Conservation (phyloP, 2,113 vertebrate genomes). For the Chloropsis hardwickii region DNA sequence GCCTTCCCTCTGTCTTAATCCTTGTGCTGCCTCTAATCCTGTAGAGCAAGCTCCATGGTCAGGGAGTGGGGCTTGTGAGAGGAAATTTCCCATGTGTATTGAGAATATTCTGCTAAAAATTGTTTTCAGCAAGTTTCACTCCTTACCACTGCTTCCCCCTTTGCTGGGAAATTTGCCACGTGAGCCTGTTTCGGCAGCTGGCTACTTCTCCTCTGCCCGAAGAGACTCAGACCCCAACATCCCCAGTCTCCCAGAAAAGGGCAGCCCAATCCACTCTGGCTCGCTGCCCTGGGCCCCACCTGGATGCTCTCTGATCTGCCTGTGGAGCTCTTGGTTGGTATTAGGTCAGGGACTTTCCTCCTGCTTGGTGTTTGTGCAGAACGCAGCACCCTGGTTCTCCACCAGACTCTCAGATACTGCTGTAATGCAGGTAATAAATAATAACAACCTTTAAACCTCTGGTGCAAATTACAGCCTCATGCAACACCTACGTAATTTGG, state of each 20-base stretch:
- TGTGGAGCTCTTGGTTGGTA: constrained; percentile 39
- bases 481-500: constrained; percentile 55
- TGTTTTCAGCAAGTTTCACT: neutral
- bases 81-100: neutral
- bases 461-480: constrained; percentile 60
- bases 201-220: neutral
- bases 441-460: constrained; percentile 58
- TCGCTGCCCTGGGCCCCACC: constrained; percentile 13
- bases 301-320: constrained; percentile 58
- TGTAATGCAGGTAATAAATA: constrained; percentile 55
- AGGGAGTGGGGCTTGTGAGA: neutral
- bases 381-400: neutral
- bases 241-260: neutral
- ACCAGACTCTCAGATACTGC: constrained; percentile 33
- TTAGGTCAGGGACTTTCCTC: constrained; percentile 67
- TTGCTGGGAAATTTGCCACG: neutral
- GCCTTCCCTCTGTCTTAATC: neutral
- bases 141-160: neutral
- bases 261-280: neutral
- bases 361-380: constrained; percentile 32
- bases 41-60: neutral
- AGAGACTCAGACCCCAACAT: neutral
- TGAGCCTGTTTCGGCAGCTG: neutral
- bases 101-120: neutral
- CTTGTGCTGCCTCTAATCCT: neutral